Conservation (phyloP, 2,888 invertebrate genomes). For the Vannuccia rotundouncinata region DNA sequence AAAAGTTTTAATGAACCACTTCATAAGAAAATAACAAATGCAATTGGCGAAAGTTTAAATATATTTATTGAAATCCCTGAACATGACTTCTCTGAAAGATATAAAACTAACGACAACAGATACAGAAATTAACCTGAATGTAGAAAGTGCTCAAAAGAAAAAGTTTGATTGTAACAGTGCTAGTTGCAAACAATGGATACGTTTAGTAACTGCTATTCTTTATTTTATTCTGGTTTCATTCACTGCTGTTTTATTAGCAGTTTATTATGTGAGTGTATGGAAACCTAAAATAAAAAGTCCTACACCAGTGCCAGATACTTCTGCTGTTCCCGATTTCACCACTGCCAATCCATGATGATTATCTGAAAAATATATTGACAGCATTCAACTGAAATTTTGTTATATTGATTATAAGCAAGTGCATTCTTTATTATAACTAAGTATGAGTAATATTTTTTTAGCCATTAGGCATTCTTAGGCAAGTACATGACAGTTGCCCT, state of each 20-base stretch:
- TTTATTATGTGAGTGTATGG: background rate
- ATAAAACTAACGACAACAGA: background rate
- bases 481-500: too few species aligned
- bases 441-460: too few species aligned
- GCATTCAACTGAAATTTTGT: too few species aligned
- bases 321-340: background rate
- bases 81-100: background rate
- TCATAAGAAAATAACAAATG: too few species aligned
- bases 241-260: background rate
- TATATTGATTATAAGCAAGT: too few species aligned
- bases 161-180: background rate
- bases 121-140: background rate
- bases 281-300: background rate
- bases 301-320: background rate
- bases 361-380: too few species aligned
- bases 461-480: too few species aligned
- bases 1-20: too few species aligned
- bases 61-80: too few species aligned
- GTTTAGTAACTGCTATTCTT: background rate
- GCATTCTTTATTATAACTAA: too few species aligned
- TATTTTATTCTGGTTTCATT: background rate
- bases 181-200: background rate
- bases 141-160: background rate
- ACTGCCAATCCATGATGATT: too few species aligned
- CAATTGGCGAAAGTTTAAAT: too few species aligned